Conservation (phyloP, 2,113 vertebrate species). For the Colossoma macropomum region DNA sequence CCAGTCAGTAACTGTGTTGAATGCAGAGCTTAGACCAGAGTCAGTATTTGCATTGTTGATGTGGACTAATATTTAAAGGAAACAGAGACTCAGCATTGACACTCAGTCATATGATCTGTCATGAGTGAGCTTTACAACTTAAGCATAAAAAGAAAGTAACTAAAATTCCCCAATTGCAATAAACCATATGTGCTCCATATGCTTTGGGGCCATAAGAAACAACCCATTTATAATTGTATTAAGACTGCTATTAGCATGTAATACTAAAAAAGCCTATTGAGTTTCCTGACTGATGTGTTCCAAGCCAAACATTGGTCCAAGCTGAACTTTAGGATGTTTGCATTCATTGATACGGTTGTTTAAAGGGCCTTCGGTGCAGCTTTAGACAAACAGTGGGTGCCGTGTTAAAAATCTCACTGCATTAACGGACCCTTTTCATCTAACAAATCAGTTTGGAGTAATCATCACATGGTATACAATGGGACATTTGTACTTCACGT, state of each 20-base stretch:
- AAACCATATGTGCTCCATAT: background rate
- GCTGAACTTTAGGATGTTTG: conserved; percentile 52
- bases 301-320: conserved; percentile 52
- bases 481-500: conserved; percentile 42
- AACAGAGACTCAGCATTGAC: too few species aligned
- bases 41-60: too few species aligned
- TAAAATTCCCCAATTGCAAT: too few species aligned
- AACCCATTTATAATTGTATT: conserved; percentile 43
- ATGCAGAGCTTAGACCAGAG: too few species aligned
- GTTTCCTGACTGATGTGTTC: conserved; percentile 43
- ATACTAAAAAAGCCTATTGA: conserved; percentile 48
- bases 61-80: too few species aligned
- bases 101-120: too few species aligned
- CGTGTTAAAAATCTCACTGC: conserved; percentile 49
- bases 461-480: conserved; percentile 42
- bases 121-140: too few species aligned
- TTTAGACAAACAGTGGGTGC: conserved; percentile 49
- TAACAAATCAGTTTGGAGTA: conserved; percentile 53
- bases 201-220: conserved; percentile 30
- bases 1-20: too few species aligned
- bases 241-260: conserved; percentile 40
- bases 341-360: conserved; percentile 52
- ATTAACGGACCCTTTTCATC: conserved; percentile 43
- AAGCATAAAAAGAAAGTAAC: too few species aligned
- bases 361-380: conserved; percentile 46